phyloP scores from a whole-genome alignment of 1,140 invertebrate genomes.

The Solen grandis region DNA sequence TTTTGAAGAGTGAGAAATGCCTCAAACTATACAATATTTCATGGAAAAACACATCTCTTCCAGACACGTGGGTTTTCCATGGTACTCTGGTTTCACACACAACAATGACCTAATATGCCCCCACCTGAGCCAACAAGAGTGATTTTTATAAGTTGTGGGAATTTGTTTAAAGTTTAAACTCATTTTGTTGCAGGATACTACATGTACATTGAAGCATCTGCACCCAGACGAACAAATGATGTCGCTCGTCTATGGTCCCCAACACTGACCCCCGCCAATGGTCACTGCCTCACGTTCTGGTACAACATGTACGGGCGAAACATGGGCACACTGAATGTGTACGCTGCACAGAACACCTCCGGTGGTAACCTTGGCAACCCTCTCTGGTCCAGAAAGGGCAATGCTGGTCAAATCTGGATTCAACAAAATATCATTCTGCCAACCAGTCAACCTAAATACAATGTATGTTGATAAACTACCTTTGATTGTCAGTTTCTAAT shows the following conservation, averaged over 20 bases:
- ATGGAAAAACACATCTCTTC: too few relatives aligned
- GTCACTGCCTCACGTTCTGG: constrained; percentile 83
- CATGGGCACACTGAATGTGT: constrained; percentile 74
- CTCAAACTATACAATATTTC: too few relatives aligned
- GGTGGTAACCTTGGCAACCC: constrained; percentile 39
- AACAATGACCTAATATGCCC: too few relatives aligned
- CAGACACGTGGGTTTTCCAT: too few relatives aligned
- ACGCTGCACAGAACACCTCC: constrained; percentile 56
- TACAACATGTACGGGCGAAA: constrained; percentile 88
- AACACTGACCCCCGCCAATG: constrained; percentile 26
- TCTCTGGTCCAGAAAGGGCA: constrained; percentile 69
- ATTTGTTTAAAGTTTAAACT: too few relatives aligned
- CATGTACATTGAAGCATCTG: constrained; percentile 89
- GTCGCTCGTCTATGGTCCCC: constrained; percentile 80
- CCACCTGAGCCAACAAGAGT: too few relatives aligned
- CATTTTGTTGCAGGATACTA: constrained; percentile 84
- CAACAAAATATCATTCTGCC: constrained; percentile 60
- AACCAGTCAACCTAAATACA: constrained; percentile 36
- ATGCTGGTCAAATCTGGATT: constrained; percentile 71
- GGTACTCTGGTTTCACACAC: too few relatives aligned
- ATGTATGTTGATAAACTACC: too few relatives aligned
- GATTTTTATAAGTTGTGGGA: too few relatives aligned
- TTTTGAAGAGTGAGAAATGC: too few relatives aligned
- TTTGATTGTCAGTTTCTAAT: too few relatives aligned
- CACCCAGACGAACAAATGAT: constrained; percentile 84